Evolutionary conservation across 1,140 invertebrate species (phyloP).

Genomic region (Neodiprion pinetum): DNA sequence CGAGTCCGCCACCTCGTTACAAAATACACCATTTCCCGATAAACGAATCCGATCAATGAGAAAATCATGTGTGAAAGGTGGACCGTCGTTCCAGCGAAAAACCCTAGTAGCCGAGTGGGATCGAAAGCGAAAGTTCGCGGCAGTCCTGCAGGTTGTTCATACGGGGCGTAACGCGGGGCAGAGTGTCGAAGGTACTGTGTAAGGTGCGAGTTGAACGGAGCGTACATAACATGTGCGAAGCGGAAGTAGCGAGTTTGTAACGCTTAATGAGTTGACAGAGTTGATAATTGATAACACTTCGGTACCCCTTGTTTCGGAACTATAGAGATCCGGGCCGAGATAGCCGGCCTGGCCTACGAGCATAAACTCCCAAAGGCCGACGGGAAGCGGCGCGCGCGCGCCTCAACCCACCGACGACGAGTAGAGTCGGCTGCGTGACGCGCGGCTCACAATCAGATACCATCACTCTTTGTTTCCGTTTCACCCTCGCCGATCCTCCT

Average conservation of each 20-base stretch:
- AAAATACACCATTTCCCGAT: too few species aligned
- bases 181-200: too few species aligned
- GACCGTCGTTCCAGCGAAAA: too few species aligned
- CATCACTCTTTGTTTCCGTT: constrained; percentile 5
- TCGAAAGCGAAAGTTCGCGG: too few species aligned
- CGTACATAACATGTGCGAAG: neutral
- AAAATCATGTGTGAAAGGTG: too few species aligned
- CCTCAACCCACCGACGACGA: neutral
- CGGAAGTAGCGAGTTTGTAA: constrained; percentile 42
- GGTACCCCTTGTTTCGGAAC: neutral
- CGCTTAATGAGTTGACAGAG: constrained; percentile 38
- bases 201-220: too few species aligned
- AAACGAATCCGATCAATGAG: too few species aligned
- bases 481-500: neutral
- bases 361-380: too few species aligned
- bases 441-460: neutral
- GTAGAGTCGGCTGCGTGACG: neutral
- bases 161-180: too few species aligned
- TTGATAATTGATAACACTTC: constrained; percentile 28
- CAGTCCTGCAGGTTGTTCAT: too few species aligned
- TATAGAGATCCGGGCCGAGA: neutral
- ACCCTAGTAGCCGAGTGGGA: too few species aligned
- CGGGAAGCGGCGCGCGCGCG: neutral
- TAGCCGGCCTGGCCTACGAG: neutral
- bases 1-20: too few species aligned